Evolutionary conservation across 1,140 invertebrate species (phyloP).

Genomic region (Globodera rostochiensis): DNA sequence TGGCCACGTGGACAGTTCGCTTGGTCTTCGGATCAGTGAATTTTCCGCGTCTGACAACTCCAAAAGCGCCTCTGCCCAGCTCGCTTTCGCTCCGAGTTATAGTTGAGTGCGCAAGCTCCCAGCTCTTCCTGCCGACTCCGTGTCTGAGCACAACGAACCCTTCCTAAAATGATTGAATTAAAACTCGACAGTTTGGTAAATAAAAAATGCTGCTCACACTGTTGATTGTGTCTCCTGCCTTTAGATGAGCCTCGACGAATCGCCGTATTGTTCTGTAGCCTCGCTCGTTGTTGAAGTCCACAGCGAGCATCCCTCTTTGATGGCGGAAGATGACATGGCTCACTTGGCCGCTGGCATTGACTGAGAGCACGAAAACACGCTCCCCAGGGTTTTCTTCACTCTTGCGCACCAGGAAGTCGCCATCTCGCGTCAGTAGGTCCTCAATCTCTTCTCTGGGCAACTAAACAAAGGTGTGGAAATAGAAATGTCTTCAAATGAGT

Average conservation of each 20-base stretch:
- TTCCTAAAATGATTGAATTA: not conserved
- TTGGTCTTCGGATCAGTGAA: not conserved
- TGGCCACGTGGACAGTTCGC: not conserved
- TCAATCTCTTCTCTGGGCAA: slow-evolving; percentile 50
- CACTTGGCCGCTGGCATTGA: not conserved
- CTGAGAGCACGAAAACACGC: slow-evolving; percentile 7
- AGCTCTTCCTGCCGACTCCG: not conserved
- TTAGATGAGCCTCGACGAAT: slow-evolving; percentile 9
- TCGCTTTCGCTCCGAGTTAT: not conserved
- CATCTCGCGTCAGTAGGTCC: slow-evolving; percentile 40
- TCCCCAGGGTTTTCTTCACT: slow-evolving; percentile 32
- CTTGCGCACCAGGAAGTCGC: slow-evolving; percentile 45
- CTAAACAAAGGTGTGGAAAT: slow-evolving; percentile 5
- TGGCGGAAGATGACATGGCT: slow-evolving; percentile 8
- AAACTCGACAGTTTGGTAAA: not conserved
- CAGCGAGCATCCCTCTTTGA: not conserved
- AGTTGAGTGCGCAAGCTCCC: not conserved
- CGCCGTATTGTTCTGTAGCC: not conserved
- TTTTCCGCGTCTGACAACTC: not conserved
- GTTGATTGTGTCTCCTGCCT: not conserved
- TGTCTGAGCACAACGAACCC: not conserved
- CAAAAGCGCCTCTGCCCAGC: slow-evolving; percentile 8
- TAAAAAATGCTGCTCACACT: not conserved
- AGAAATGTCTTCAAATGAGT: not conserved
- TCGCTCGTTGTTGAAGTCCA: slow-evolving; percentile 5